phyloP scores from a whole-genome alignment of 2,888 invertebrate species.

The Sarcophaga caerulescens region DNA sequence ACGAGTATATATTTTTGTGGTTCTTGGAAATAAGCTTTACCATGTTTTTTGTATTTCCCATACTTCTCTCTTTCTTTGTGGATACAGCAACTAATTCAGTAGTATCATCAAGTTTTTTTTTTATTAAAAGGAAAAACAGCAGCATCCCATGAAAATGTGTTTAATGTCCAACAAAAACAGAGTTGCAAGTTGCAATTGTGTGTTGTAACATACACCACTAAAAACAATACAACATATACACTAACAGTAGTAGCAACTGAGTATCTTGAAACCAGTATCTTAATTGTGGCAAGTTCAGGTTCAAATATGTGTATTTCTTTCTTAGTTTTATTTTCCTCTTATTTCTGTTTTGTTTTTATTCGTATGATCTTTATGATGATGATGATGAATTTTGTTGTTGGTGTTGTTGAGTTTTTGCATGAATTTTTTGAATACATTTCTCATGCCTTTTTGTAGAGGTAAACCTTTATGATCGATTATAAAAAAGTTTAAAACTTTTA shows the following conservation, averaged over 20 bases:
- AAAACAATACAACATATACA: conserved; percentile 28
- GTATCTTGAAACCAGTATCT: conserved; percentile 63
- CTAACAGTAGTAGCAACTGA: conserved; percentile 1
- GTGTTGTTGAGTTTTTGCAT: conserved; percentile 54
- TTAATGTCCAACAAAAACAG: conserved; percentile 38
- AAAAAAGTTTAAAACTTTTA: conserved; percentile 41
- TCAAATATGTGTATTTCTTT: conserved; percentile 60
- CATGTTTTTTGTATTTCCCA: neutral
- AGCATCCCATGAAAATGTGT: conserved; percentile 52
- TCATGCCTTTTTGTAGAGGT: conserved; percentile 19
- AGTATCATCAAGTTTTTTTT: conserved; percentile 10
- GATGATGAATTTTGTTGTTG: conserved; percentile 62
- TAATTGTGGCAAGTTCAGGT: conserved; percentile 69
- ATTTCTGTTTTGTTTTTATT: conserved; percentile 27
- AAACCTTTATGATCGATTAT: conserved; percentile 57
- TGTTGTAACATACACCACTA: neutral
- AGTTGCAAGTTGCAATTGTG: conserved; percentile 49
- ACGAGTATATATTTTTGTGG: conserved; percentile 43
- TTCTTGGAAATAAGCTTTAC: conserved; percentile 59
- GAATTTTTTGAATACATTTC: conserved; percentile 29
- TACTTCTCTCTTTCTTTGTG: neutral
- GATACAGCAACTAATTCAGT: conserved; percentile 7
- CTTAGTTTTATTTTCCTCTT: conserved; percentile 24
- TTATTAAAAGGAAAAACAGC: conserved; percentile 18
- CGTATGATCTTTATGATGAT: conserved; percentile 37